These are phyloP conservation scores for Xylota segnis DNA, from an alignment of 2,888 invertebrate genomes.

Conservation along the genomic window DNA sequence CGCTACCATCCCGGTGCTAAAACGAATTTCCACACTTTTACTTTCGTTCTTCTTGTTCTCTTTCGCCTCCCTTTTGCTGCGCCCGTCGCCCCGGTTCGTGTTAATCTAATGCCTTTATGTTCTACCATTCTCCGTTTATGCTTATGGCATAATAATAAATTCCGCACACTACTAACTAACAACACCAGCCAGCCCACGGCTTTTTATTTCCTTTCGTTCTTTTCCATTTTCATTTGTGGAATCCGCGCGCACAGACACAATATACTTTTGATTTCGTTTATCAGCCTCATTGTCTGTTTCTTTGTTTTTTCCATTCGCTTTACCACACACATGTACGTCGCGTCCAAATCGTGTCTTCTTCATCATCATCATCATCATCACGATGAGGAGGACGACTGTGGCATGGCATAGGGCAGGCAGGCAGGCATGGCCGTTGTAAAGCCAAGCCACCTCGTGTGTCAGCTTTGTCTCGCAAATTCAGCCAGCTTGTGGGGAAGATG, in stretches of 20 bases:
- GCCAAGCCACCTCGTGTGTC: slow-evolving; percentile 53
- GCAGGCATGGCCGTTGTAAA: slow-evolving; percentile 45
- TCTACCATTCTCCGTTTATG: slow-evolving; percentile 50
- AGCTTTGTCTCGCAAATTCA: slow-evolving; percentile 52
- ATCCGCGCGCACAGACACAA: slow-evolving; percentile 26
- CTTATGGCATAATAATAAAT: slow-evolving; percentile 68
- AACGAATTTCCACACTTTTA: slow-evolving; percentile 71
- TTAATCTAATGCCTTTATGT: slow-evolving; percentile 60
- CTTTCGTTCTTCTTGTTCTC: slow-evolving; percentile 64
- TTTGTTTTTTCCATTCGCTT: slow-evolving; percentile 23
- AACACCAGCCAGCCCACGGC: slow-evolving; percentile 65
- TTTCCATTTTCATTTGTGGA: slow-evolving; percentile 24
- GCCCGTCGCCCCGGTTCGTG: slow-evolving; percentile 16
- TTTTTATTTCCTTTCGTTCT: slow-evolving; percentile 44
- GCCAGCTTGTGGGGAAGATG: slow-evolving; percentile 25
- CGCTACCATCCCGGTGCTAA: slow-evolving; percentile 37
- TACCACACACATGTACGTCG: neutral
- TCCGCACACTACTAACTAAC: slow-evolving; percentile 59
- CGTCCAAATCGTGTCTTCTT: slow-evolving; percentile 53
- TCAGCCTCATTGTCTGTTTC: slow-evolving; percentile 43
- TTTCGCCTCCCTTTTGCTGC: slow-evolving; percentile 6
- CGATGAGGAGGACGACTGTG: too few species aligned
- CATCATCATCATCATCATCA: slow-evolving; percentile 19
- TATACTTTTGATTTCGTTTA: slow-evolving; percentile 73
- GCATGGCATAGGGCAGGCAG: too few species aligned